Conservation (phyloP, 1,140 invertebrate species). For the Brachionus paranguensis region DNA sequence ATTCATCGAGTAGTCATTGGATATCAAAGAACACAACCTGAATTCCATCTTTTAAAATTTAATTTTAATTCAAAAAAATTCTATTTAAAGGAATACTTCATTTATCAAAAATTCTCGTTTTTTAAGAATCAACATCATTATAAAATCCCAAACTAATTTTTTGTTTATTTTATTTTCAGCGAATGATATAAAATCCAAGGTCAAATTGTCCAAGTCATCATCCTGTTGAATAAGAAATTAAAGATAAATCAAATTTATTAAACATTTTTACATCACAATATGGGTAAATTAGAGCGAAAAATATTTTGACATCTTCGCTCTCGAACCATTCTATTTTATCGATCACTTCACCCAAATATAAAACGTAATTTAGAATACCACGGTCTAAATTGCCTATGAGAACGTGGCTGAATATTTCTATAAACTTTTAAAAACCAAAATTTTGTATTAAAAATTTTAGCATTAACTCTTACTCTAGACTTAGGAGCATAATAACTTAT, state of each 20-base stretch:
- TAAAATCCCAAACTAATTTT: slow-evolving; percentile 37
- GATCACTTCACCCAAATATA: slow-evolving; percentile 14
- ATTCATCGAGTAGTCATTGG: slow-evolving; percentile 9
- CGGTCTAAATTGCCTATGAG: slow-evolving; percentile 34
- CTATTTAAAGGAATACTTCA: background rate
- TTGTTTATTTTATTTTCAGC: slow-evolving; percentile 37
- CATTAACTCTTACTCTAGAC: background rate
- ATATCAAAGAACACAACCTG: background rate
- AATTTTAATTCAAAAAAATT: background rate
- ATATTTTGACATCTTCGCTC: slow-evolving; percentile 37
- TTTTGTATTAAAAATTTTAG: background rate
- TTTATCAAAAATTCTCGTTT: slow-evolving; percentile 27
- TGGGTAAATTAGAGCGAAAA: slow-evolving; percentile 17
- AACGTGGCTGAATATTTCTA: slow-evolving; percentile 32
- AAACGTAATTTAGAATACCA: slow-evolving; percentile 6
- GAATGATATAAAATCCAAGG: slow-evolving; percentile 24
- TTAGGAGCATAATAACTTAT: background rate
- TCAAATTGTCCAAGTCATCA: slow-evolving; percentile 23
- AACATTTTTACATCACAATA: background rate
- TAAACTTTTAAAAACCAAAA: background rate
- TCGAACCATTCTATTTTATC: slow-evolving; percentile 38
- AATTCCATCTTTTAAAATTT: slow-evolving; percentile 21
- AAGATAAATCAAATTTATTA: background rate
- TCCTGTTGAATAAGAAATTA: background rate
- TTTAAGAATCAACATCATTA: slow-evolving; percentile 2